Percentiles rank a stretch among this genome's conserved stretches.
Conservation (phyloP, 2,888 invertebrate genomes). For the Ceriagrion tenellum region DNA sequence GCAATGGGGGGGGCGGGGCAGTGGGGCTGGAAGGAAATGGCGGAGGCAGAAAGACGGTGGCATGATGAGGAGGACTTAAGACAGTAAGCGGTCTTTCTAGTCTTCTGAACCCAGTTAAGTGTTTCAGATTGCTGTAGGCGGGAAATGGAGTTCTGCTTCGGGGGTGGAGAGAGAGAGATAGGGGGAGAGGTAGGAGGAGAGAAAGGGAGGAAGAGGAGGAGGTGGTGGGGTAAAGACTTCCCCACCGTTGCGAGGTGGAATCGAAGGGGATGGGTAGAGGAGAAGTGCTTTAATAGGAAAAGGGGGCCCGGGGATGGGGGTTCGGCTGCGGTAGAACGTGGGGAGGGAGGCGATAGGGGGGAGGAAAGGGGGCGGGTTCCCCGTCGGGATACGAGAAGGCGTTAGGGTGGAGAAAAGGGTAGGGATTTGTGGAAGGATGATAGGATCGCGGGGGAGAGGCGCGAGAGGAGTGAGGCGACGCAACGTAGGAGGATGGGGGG, state of each 20-base stretch:
- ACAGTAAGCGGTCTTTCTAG: conserved; percentile 39
- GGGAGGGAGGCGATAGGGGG: not conserved
- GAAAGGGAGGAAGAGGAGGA: not conserved
- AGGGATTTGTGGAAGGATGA: conserved; percentile 33
- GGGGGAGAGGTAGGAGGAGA: not conserved
- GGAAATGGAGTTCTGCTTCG: conserved; percentile 49
- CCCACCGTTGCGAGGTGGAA: not conserved
- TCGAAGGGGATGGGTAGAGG: not conserved
- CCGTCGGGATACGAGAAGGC: conserved; percentile 47
- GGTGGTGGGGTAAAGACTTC: not conserved
- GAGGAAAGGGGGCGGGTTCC: conserved; percentile 55
- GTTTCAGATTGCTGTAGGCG: conserved; percentile 70
- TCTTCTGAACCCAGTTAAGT: conserved; percentile 35
- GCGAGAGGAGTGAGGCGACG: conserved; percentile 6
- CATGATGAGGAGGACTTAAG: conserved; percentile 24
- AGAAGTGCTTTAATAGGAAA: conserved; percentile 15
- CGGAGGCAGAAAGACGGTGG: conserved; percentile 28
- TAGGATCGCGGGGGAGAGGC: conserved; percentile 21
- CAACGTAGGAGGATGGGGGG: not conserved
- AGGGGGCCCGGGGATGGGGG: not conserved
- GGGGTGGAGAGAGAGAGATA: not conserved
- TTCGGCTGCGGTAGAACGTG: not conserved
- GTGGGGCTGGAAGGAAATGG: not conserved
- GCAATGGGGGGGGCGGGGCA: not conserved
- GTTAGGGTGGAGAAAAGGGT: conserved; percentile 66